Evolutionary conservation across 1,140 invertebrate genomes (phyloP), one percentile per base, ranked within the genome.

Genomic region (Diplogasteroides magnus): DNA sequence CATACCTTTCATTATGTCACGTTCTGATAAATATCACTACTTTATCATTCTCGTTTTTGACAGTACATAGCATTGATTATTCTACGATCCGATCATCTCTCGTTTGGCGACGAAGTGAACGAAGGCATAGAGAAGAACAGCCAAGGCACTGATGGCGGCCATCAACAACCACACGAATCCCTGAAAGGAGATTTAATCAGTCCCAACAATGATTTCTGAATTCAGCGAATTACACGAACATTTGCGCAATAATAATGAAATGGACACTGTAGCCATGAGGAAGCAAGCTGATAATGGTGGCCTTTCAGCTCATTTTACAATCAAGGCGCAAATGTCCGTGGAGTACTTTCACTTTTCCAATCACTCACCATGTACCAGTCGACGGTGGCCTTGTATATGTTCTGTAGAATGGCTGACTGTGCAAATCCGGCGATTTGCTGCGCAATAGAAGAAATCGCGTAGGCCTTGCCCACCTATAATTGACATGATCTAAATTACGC

Each of bases 131-230:
- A 74, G 61, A 19, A 31, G 29, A 13, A 68, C 73, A 27, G 73
- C 73, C 15, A 72, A 11, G n/a, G 63, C 67, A 23, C 25, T 19
- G 37, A 74, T 64, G 14, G 26, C 70, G 0, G 69, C 60, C 73
- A 74, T 74, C 28, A 74, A 65, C 58, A 74, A 48, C 73, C 73
- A 74, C n/a, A 74, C 73, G 60, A 74, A 74, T 62, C 73, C 73
- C 67, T 67, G 37, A 11, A 71, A 71, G 2, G 64, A 48, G 19
- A 19, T 48, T 48, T 19, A 48, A 48, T 48, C 37, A 48, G 37
- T 11, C 37, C 6, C 19, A 6, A 48, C 6, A 48, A 11, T 48
- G 37, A 6, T n/a, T n/a, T n/a, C n/a, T n/a, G n/a, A 48, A 48
- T 11, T 48, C 6, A 11, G 19, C 37, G 19, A 48, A 11, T 48